Evolutionary conservation across 2,888 invertebrate genomes (phyloP), one percentile per base, ranked within the genome.

Genomic region (Apeira syringaria): DNA sequence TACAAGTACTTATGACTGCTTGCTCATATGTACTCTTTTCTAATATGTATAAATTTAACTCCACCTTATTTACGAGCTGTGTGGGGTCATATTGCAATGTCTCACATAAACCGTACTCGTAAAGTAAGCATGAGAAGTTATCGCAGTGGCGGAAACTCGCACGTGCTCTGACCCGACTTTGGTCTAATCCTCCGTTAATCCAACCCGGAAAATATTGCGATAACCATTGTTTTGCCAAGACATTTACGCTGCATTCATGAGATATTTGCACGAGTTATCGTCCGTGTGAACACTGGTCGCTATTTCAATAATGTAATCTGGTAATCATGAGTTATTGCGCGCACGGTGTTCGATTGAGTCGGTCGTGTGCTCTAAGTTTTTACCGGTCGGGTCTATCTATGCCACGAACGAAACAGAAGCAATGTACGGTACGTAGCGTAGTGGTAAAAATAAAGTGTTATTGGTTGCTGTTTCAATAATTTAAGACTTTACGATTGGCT

Each of bases 161-260:
- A 76, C 82, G 79, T 79, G 83, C 76, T 65, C 50, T 53, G 54
- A 56, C 54, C 60, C 63, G 59, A 62, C 68, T 68, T 32, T 52
- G 32, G 56, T 64, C 65, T 84, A 83, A 86, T 81, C 80, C 75
- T 66, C 67, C 71, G 66, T 63, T 86, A 84, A 87, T 83, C 85
- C 80, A 47, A 79, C 77, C 78, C 80, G 81, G 83, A 84, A 86
- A 84, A 31, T 3, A 80, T 79, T 69, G 73, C 76, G 77, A 80
- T 80, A 79, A 64, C 74, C 76, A 80, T 80, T 85, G 83, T 86
- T 84, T 74, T 76, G 64, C 66, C 63, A 77, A 68, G 59, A 70
- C 78, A 77, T 84, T 80, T 79, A 71, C 74, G 60, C 62, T 66
- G 70, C 64, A 70, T 67, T 73, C 71, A 64, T 59, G 64, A 61